Evolutionary conservation across 2,888 invertebrate species (phyloP).

Genomic region (Campopleginae sp.): DNA sequence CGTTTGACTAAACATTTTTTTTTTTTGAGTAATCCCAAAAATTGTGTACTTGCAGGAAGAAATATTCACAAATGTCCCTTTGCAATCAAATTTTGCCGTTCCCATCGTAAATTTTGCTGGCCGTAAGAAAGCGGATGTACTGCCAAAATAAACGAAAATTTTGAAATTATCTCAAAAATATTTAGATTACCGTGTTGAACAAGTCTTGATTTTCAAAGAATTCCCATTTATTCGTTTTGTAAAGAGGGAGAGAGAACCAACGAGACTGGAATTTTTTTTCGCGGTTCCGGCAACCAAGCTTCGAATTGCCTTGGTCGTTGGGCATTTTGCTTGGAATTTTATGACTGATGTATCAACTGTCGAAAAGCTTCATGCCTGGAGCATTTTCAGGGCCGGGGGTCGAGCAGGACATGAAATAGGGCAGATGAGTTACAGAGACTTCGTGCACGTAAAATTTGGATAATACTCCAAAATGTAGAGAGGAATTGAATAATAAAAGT

Average conservation of each 20-base stretch:
- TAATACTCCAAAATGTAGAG: slow-evolving; percentile 8
- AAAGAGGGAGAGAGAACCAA: background rate
- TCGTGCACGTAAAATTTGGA: slow-evolving; percentile 13
- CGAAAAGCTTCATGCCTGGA: background rate
- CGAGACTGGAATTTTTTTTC: background rate
- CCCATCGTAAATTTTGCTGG: too few relatives aligned
- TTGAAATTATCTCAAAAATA: too few relatives aligned
- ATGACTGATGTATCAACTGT: background rate
- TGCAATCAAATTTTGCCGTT: too few relatives aligned
- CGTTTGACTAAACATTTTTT: too few relatives aligned
- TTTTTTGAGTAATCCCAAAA: too few relatives aligned
- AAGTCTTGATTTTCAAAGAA: background rate
- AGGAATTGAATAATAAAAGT: slow-evolving; percentile 14
- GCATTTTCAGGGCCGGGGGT: background rate
- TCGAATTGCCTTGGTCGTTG: background rate
- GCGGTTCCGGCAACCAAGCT: background rate
- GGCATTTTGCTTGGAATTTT: slow-evolving; percentile 5
- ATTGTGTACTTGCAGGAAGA: too few relatives aligned
- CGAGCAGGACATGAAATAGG: slow-evolving; percentile 14
- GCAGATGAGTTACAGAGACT: background rate
- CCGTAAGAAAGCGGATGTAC: too few relatives aligned
- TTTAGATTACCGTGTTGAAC: too few relatives aligned
- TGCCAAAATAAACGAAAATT: too few relatives aligned
- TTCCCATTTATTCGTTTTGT: too few relatives aligned
- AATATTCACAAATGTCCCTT: too few relatives aligned